Conservation (phyloP, 1,140 invertebrate species). For the Panulirus ornatus region DNA sequence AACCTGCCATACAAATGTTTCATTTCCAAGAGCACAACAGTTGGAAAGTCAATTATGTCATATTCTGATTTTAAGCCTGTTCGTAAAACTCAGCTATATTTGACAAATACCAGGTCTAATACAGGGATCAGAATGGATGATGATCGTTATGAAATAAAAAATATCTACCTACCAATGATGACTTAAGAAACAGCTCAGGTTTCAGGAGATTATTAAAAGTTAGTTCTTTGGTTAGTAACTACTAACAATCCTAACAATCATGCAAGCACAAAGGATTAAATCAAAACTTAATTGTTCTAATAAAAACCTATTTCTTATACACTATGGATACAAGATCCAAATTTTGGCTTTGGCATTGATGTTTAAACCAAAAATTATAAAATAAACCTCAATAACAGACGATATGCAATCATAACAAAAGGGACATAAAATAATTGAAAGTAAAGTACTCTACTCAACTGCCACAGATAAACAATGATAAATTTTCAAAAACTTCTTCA, state of each 20-base stretch:
- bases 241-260: not conserved
- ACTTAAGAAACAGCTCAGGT: too few relatives aligned
- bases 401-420: not conserved
- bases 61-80: too few relatives aligned
- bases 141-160: too few relatives aligned
- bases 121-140: too few relatives aligned
- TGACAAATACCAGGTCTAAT: too few relatives aligned
- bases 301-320: not conserved
- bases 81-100: too few relatives aligned
- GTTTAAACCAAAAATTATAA: not conserved
- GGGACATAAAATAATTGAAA: not conserved
- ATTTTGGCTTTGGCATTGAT: not conserved
- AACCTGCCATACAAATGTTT: too few relatives aligned
- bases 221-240: conserved; percentile 20
- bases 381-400: not conserved
- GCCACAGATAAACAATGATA: not conserved
- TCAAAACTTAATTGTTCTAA: not conserved
- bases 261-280: not conserved
- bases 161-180: too few relatives aligned
- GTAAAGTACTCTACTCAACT: not conserved
- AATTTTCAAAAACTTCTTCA: not conserved
- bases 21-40: too few relatives aligned
- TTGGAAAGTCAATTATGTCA: too few relatives aligned
- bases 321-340: conserved; percentile 1
- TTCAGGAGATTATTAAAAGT: too few relatives aligned